These are phyloP conservation scores for Sebastes glaucus DNA, from an alignment of 2,797 vertebrate species.

Conservation along the genomic window DNA sequence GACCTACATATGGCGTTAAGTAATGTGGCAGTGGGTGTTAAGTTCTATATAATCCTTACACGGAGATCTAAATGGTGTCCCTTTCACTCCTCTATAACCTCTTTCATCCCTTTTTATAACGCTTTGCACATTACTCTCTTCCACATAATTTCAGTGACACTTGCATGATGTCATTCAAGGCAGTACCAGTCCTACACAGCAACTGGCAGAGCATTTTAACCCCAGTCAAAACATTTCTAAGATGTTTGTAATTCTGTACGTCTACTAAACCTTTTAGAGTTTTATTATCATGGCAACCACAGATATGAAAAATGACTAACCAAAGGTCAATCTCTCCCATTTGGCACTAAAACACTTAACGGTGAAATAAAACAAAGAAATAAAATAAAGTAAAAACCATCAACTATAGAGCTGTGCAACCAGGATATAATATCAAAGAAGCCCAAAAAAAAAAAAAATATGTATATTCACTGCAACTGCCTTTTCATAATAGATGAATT, in stretches of 20 bases:
- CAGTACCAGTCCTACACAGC: background rate
- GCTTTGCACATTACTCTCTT: background rate
- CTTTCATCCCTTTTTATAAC: background rate
- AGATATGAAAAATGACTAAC: background rate
- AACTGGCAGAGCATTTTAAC: too few relatives aligned
- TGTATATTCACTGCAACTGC: background rate
- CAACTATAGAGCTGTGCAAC: background rate
- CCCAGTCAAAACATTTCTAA: too few relatives aligned
- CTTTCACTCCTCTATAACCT: background rate
- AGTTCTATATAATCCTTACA: conserved; percentile 16
- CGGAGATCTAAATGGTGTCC: conserved; percentile 5
- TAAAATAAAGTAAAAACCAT: background rate
- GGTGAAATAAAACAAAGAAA: background rate
- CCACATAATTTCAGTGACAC: background rate
- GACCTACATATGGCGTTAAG: conserved; percentile 15
- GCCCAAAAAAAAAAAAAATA: background rate
- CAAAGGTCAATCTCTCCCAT: background rate
- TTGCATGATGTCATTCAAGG: background rate
- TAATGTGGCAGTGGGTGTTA: conserved; percentile 3
- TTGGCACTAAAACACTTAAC: background rate
- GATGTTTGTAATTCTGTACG: too few relatives aligned
- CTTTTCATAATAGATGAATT: background rate
- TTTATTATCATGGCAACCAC: background rate
- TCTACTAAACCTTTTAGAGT: background rate
- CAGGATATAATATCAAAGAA: background rate